Percentiles rank a stretch among this genome's conserved stretches.
Evolutionary conservation across 2,113 vertebrate genomes (phyloP).

Genomic region (Xiphophorus hellerii): DNA sequence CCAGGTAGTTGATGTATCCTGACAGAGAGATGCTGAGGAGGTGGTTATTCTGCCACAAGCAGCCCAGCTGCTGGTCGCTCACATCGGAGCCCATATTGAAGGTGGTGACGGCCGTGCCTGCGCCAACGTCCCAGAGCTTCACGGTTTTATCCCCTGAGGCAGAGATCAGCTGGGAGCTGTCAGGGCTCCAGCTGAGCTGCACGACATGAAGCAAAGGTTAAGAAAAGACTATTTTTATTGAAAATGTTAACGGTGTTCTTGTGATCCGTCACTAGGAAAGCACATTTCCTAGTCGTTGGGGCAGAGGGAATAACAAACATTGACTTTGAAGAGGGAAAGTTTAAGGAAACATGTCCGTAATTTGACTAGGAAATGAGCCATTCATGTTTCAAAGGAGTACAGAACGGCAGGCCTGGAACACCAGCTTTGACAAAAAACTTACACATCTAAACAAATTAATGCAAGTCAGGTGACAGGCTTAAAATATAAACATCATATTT

Average conservation of each 20-base stretch:
- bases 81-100: slow-evolving; percentile 90
- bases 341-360: not conserved
- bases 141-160: slow-evolving; percentile 96
- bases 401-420: not conserved
- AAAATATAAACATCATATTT: not conserved
- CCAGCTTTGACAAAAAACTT: not conserved
- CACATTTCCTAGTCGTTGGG: fast-evolving
- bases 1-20: slow-evolving; percentile 97
- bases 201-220: not conserved
- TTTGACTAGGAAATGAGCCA: slow-evolving; percentile 8
- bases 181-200: slow-evolving; percentile 90
- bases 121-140: slow-evolving; percentile 92
- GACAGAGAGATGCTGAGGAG: slow-evolving; percentile 91
- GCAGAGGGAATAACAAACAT: not conserved
- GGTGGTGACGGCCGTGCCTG: slow-evolving; percentile 85
- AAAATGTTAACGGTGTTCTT: not conserved
- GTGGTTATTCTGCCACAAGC: slow-evolving; percentile 94
- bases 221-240: not conserved
- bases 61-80: slow-evolving; percentile 95
- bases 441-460: not conserved
- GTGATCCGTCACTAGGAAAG: not conserved
- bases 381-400: not conserved
- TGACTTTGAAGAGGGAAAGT: not conserved
- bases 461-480: not conserved
- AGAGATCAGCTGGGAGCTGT: slow-evolving; percentile 91